These are phyloP conservation scores for Smutsia temminckii DNA, from an alignment of 2,797 vertebrate species.

Conservation along the genomic window DNA sequence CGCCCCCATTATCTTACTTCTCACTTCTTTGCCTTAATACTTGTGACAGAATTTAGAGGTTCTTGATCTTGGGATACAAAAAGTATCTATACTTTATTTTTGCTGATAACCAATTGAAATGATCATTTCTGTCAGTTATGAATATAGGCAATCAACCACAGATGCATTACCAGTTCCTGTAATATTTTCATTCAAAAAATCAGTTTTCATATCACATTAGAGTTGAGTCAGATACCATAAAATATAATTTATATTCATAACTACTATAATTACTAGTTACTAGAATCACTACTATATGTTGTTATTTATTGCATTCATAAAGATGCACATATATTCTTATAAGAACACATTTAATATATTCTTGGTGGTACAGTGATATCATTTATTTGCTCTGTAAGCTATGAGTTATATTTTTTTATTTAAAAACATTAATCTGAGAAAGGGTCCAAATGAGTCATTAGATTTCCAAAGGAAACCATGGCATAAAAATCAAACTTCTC, in stretches of 20 bases:
- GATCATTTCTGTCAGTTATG: background rate
- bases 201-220: background rate
- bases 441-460: rapidly evolving
- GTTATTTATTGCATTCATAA: background rate
- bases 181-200: background rate
- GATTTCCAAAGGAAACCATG: background rate
- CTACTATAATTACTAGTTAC: background rate
- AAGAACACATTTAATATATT: background rate
- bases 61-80: background rate
- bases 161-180: background rate
- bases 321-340: background rate
- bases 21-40: background rate
- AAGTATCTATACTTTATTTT: background rate
- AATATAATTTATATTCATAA: background rate
- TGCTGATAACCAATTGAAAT: background rate
- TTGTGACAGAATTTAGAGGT: background rate
- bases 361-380: background rate
- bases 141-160: background rate
- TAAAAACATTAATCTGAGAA: background rate
- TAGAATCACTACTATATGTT: background rate
- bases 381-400: background rate
- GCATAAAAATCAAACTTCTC: background rate
- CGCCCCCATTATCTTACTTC: background rate
- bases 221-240: background rate
- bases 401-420: background rate